Evolutionary conservation across 2,797 vertebrate species (phyloP).

Genomic region (Phrynocephalus guinanensis): DNA sequence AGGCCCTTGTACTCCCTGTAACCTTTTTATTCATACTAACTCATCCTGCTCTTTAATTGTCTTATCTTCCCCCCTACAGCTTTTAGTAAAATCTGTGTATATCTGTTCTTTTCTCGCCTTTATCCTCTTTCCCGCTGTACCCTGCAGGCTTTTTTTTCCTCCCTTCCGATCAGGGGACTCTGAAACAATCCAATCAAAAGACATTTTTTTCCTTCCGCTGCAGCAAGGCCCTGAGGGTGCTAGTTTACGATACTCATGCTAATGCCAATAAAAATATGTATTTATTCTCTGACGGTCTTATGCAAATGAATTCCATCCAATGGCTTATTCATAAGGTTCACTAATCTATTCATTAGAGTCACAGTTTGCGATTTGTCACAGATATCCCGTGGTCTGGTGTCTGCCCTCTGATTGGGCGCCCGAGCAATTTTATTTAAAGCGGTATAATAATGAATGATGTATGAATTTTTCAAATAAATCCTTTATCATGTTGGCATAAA

Average conservation of each 20-base stretch:
- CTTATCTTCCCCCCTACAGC: not conserved
- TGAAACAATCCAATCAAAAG: slow-evolving; percentile 38
- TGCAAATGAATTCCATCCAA: slow-evolving; percentile 22
- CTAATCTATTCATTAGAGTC: slow-evolving; percentile 27
- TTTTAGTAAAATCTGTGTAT: accelerated
- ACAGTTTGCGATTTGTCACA: slow-evolving; percentile 25
- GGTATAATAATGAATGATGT: slow-evolving; percentile 43
- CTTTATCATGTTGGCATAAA: slow-evolving; percentile 25
- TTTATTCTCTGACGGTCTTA: not conserved
- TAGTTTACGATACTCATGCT: slow-evolving; percentile 36
- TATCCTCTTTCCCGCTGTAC: not conserved
- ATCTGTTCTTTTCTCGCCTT: not conserved
- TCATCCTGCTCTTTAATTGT: not conserved
- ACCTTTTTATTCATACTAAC: slow-evolving; percentile 36
- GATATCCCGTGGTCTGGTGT: slow-evolving; percentile 1
- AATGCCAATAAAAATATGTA: slow-evolving; percentile 38
- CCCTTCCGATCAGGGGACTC: slow-evolving; percentile 2
- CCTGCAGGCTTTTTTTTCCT: too few species aligned
- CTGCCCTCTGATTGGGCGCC: slow-evolving; percentile 3
- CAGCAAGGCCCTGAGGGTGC: slow-evolving; percentile 20
- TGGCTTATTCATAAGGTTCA: not conserved
- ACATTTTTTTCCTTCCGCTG: slow-evolving; percentile 2
- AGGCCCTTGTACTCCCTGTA: slow-evolving; percentile 25
- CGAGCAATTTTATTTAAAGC: slow-evolving; percentile 35
- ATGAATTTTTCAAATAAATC: slow-evolving; percentile 43